phyloP scores from a whole-genome alignment of 2,797 vertebrate genomes.

The Margarornis squamiger region DNA sequence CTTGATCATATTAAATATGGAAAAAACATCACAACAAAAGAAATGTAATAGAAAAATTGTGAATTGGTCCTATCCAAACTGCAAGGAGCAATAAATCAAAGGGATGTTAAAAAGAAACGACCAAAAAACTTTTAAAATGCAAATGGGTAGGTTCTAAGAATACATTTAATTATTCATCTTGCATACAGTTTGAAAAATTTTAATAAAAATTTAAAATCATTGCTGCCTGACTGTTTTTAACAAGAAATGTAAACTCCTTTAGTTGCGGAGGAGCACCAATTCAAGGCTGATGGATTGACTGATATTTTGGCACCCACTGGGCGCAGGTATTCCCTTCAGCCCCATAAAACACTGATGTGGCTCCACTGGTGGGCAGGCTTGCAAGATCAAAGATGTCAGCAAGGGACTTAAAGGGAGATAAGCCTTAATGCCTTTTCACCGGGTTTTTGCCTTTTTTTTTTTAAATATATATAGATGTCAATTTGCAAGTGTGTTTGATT shows the following conservation, averaged over 20 bases:
- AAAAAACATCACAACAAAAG: background rate
- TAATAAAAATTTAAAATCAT: conserved; percentile 10
- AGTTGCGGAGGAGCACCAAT: background rate
- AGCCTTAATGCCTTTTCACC: rapidly evolving
- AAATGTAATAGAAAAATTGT: background rate
- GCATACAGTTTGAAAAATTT: background rate
- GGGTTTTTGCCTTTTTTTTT: rapidly evolving
- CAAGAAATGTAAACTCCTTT: background rate
- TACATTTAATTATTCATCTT: conserved; percentile 22
- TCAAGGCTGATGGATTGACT: background rate
- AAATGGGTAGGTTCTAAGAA: conserved; percentile 14
- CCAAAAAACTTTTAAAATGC: conserved; percentile 1
- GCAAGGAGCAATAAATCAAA: conserved; percentile 58
- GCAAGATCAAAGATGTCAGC: background rate
- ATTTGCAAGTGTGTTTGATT: background rate
- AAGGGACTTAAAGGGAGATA: background rate
- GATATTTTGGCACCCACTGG: background rate
- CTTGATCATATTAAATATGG: conserved; percentile 46
- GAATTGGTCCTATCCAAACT: background rate
- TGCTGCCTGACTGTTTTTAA: background rate
- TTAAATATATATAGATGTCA: rapidly evolving
- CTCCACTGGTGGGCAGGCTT: background rate
- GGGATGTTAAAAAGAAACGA: background rate
- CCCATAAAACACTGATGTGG: rapidly evolving
- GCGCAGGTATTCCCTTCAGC: background rate